Conservation (phyloP, 2,797 vertebrate genomes). For the Galaxias olidus region DNA sequence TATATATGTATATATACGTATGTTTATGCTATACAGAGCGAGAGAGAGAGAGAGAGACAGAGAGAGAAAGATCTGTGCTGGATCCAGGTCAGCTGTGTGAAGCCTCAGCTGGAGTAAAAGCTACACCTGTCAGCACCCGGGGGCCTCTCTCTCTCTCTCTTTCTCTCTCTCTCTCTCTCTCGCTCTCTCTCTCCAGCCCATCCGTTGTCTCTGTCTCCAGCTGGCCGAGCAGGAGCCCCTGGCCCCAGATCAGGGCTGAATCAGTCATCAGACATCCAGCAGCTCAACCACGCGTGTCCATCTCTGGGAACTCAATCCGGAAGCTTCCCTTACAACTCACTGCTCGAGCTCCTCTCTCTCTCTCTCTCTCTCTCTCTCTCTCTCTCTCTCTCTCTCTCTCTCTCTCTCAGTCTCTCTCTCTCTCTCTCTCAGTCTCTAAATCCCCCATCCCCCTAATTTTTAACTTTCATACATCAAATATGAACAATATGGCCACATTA, state of each 20-base stretch:
- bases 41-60: constrained; percentile 6
- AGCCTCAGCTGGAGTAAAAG: constrained; percentile 78
- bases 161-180: constrained; percentile 24
- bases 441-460: not conserved
- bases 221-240: constrained; percentile 64
- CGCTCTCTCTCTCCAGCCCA: constrained; percentile 30
- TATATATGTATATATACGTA: no score
- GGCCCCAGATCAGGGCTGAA: constrained; percentile 72
- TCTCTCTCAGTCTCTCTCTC: constrained; percentile 19
- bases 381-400: constrained; percentile 44
- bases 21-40: no score
- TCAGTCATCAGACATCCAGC: constrained; percentile 33
- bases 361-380: not conserved
- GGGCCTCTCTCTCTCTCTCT: constrained; percentile 57
- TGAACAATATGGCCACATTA: no score
- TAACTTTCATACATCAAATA: no score
- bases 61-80: constrained; percentile 19
- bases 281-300: constrained; percentile 71
- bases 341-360: not conserved
- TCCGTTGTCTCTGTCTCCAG: constrained; percentile 44
- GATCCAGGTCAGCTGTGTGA: constrained; percentile 75
- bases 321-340: constrained; percentile 69
- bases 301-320: constrained; percentile 74
- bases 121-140: constrained; percentile 76
- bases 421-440: constrained; percentile 28